phyloP scores from a whole-genome alignment of 30 jellyfish, hydroid and myxozoan genomes.

The Morbakka virulenta region DNA sequence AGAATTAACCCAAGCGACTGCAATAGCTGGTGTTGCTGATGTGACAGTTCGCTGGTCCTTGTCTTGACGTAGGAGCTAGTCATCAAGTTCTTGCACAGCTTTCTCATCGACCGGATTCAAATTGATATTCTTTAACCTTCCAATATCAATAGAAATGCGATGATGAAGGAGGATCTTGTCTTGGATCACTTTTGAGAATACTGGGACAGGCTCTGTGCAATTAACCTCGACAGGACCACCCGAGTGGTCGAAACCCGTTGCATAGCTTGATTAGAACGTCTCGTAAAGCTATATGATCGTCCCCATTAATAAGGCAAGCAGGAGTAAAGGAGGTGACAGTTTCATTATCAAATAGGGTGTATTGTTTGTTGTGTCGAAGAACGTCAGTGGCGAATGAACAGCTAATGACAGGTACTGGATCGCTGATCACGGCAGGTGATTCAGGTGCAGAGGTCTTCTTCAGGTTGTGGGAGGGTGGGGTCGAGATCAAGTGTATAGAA shows the following conservation, averaged over 20 bases:
- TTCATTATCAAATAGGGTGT: not conserved
- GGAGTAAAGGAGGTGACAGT: not conserved
- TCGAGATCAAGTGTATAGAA: not conserved
- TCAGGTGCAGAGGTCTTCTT: not conserved
- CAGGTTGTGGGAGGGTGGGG: not conserved
- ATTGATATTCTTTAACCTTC: not conserved
- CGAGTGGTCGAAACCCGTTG: not conserved
- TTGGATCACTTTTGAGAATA: not conserved
- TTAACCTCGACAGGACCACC: not conserved
- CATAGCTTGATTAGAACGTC: not conserved
- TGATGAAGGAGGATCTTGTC: not conserved
- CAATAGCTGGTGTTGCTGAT: not conserved
- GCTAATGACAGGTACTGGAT: not conserved
- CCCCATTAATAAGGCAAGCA: too few species aligned
- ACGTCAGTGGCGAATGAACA: not conserved
- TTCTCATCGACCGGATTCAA: not conserved
- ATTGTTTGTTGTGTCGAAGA: not conserved
- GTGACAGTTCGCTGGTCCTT: not conserved
- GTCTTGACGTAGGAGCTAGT: not conserved
- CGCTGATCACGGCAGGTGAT: not conserved
- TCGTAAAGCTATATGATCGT: too few species aligned
- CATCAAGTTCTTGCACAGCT: not conserved
- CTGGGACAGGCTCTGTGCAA: not conserved
- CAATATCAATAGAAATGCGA: not conserved
- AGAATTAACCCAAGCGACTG: not conserved